Base-by-base conservation (phyloP, 2,888 invertebrate species). In the Plagiodera versicolora region DNA sequence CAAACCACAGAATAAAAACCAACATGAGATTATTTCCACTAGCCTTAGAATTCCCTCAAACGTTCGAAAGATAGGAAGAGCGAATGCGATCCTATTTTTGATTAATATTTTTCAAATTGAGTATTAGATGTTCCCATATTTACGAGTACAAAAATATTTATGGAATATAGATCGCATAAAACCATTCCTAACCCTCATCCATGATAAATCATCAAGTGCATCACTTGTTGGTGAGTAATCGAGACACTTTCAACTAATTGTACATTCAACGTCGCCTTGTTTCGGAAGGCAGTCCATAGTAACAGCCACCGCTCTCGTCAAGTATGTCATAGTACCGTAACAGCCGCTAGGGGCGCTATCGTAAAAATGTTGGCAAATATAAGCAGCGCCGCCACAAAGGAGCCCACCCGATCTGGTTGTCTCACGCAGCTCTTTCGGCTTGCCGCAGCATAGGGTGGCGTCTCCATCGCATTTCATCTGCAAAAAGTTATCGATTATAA, bases 281-380 rank as follows among this genome's bases (percentile, higher is more conserved):
- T 87, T 86, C 8, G 93, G 92, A 72, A 92, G 81, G 74, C 89
- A 87, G 72, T 90, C 89, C 19, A 94, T 83, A 45, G 89, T 83
- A 0, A 86, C 83, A 44, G 92, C 92, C 1, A 92, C 88, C 2
- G 94, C 92, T 68, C 94, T 85, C 44, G 94, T 91, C 73, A 99
- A 86, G 76, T 98, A 98, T 0, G 97, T 95, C 94, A 98, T 98
- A 50, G 98, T 98, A 65, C 99, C 99, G 81, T 87, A 97, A 74
- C 93, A 91, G 63, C 99, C 99, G 78, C 96, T 96, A 1, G 99
- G 98, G 18, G 99, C 98, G 78, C 94, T 94, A 82, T 99, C 98
- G 80, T 97, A 98, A 79, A 99, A 91, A 80, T 97, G 95, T 80
- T 95, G 92, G 80, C 98, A 98, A 66, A 99, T 92, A 70, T 92